These are phyloP conservation scores for Athalia cordata DNA, from an alignment of 2,888 invertebrate species.

Conservation along the genomic window DNA sequence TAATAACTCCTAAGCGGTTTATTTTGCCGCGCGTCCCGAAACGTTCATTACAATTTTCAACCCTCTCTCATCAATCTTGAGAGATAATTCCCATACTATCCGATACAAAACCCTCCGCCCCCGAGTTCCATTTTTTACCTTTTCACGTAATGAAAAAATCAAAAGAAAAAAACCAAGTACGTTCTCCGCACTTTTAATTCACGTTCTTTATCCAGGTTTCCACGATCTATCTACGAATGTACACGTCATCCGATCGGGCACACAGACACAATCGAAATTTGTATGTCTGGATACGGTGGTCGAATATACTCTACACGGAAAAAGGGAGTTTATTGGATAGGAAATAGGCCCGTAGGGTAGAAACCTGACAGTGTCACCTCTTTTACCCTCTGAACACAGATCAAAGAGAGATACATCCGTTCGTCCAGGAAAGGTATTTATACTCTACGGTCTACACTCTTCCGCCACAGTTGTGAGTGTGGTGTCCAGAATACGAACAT, in stretches of 20 bases:
- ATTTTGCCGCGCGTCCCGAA: slow-evolving; percentile 6
- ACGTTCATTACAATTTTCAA: slow-evolving; percentile 30
- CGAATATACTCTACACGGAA: not conserved
- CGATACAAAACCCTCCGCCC: not conserved
- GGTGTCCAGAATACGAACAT: not conserved
- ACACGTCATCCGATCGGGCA: slow-evolving; percentile 32
- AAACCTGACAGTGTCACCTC: slow-evolving; percentile 37
- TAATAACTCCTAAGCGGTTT: slow-evolving; percentile 29
- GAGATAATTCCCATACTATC: slow-evolving; percentile 6
- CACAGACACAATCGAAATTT: slow-evolving; percentile 30
- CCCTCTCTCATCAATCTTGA: slow-evolving; percentile 31
- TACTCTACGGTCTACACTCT: not conserved
- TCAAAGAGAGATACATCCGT: slow-evolving; percentile 33
- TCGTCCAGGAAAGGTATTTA: not conserved
- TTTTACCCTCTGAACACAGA: slow-evolving; percentile 28
- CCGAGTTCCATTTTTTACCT: not conserved
- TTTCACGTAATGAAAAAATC: not conserved
- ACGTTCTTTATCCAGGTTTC: not conserved
- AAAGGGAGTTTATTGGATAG: slow-evolving; percentile 10
- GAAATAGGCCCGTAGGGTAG: slow-evolving; percentile 36
- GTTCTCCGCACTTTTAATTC: not conserved
- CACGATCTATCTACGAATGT: not conserved
- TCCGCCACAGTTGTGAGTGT: not conserved
- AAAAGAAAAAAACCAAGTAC: not conserved
- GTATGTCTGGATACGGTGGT: not conserved